Evolutionary conservation across 2,113 vertebrate genomes (phyloP).

Genomic region (Pagrus major): DNA sequence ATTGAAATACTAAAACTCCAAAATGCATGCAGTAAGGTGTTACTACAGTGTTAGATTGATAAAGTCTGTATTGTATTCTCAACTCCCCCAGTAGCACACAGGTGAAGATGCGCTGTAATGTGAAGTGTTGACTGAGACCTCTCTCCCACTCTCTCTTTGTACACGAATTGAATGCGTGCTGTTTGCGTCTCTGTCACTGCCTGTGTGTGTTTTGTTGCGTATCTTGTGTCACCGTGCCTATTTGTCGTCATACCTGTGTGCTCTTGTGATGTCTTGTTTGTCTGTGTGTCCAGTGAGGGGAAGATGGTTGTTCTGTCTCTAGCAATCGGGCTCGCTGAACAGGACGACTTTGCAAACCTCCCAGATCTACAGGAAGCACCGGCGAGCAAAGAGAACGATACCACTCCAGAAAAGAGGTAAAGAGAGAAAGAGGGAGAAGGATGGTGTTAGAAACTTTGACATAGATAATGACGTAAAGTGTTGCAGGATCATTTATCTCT

Average conservation of each 20-base stretch:
- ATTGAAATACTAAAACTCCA: too few relatives aligned
- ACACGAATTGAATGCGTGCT: constrained; percentile 56
- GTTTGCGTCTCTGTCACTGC: constrained; percentile 36
- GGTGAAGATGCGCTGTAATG: constrained; percentile 39
- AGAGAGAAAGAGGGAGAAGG: constrained; percentile 32
- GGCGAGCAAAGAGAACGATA: constrained; percentile 90
- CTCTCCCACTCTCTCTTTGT: constrained; percentile 65
- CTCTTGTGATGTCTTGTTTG: constrained; percentile 64
- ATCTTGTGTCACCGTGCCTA: constrained; percentile 27
- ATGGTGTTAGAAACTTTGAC: constrained; percentile 22
- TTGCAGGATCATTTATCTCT: constrained; percentile 4
- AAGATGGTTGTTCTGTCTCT: constrained; percentile 99
- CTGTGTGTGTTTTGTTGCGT: constrained; percentile 17
- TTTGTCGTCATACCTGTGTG: constrained; percentile 56
- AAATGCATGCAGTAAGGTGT: constrained; percentile 10
- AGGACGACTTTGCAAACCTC: constrained; percentile 99
- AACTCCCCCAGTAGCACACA: constrained; percentile 1
- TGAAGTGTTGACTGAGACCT: constrained; percentile 29
- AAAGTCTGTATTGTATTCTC: neutral
- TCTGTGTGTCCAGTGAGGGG: constrained; percentile 91
- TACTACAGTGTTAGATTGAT: neutral
- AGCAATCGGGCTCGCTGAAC: constrained; percentile 97
- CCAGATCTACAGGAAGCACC: constrained; percentile 97
- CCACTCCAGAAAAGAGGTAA: constrained; percentile 97
- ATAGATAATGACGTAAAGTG: constrained; percentile 11